Conservation (phyloP, 30 jellyfish, hydroid and myxozoan genomes). For the Chironex yamaguchii region DNA sequence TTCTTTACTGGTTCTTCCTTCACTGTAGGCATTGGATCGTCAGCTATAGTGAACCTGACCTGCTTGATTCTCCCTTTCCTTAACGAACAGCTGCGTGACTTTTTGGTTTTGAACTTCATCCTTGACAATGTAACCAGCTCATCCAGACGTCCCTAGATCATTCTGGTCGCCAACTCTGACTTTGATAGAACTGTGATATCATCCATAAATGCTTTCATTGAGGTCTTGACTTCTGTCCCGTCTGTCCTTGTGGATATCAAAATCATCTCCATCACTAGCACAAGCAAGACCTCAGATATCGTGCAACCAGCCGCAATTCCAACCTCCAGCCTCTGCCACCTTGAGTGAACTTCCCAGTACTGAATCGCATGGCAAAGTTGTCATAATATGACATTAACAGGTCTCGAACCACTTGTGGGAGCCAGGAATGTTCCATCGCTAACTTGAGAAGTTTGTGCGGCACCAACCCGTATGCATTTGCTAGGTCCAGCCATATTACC, state of each 20-base stretch:
- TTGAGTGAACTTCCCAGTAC: conserved; percentile 3
- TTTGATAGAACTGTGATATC: neutral
- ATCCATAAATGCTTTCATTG: conserved; percentile 24
- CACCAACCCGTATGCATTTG: conserved; percentile 16
- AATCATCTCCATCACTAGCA: conserved; percentile 16
- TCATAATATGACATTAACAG: neutral
- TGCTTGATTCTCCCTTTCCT: neutral
- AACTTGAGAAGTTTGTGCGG: neutral
- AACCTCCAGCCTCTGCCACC: conserved; percentile 15
- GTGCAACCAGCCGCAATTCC: conserved; percentile 25
- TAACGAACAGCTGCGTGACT: too few species aligned
- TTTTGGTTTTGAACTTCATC: neutral
- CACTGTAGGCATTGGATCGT: neutral
- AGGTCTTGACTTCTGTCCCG: conserved; percentile 3
- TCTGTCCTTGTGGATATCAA: neutral
- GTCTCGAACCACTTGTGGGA: conserved; percentile 5
- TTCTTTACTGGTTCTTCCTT: neutral
- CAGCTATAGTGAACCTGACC: neutral
- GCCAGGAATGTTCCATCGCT: conserved; percentile 3
- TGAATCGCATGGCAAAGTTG: conserved; percentile 6
- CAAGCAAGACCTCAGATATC: conserved; percentile 7
- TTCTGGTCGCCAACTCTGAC: neutral
- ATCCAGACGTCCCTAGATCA: neutral
- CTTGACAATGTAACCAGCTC: neutral
- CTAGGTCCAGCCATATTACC: conserved; percentile 6